These are phyloP conservation scores for Melolontha melolontha DNA, from an alignment of 2,888 invertebrate species.

Conservation along the genomic window DNA sequence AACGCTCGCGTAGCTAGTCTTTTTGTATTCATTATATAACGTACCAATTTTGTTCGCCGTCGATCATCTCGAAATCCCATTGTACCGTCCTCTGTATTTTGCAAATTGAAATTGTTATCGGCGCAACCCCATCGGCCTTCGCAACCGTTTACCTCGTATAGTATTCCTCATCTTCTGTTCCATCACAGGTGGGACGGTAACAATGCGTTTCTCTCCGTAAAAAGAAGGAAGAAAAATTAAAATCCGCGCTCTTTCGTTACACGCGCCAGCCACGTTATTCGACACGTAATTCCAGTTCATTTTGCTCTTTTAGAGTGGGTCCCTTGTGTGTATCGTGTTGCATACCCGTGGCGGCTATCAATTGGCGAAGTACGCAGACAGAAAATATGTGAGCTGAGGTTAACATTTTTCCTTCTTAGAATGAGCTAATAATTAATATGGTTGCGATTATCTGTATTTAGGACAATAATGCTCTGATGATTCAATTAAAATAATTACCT, in stretches of 20 bases:
- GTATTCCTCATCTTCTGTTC: too few species aligned
- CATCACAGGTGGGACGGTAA: too few species aligned
- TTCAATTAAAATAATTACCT: too few species aligned
- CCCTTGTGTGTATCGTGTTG: constrained; percentile 24
- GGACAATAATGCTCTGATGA: not conserved
- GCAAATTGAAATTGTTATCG: constrained; percentile 36
- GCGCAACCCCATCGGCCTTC: constrained; percentile 5
- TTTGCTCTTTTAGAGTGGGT: constrained; percentile 17
- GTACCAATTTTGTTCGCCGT: constrained; percentile 13
- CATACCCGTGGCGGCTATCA: constrained; percentile 23
- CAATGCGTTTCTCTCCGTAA: too few species aligned
- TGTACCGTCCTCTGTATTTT: constrained; percentile 18
- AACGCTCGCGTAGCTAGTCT: too few species aligned
- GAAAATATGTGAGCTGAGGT: constrained; percentile 9
- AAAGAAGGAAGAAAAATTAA: too few species aligned
- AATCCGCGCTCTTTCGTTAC: not conserved
- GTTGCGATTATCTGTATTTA: not conserved
- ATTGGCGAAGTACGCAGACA: constrained; percentile 8
- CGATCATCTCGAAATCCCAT: constrained; percentile 33
- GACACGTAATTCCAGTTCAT: constrained; percentile 26
- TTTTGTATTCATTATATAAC: not conserved
- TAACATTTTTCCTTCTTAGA: constrained; percentile 11
- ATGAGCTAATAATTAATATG: too few species aligned
- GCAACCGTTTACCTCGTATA: too few species aligned
- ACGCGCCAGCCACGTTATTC: constrained; percentile 1